These are phyloP conservation scores for Pseudochirops cupreus DNA, from an alignment of 2,797 vertebrate species.

Conservation along the genomic window DNA sequence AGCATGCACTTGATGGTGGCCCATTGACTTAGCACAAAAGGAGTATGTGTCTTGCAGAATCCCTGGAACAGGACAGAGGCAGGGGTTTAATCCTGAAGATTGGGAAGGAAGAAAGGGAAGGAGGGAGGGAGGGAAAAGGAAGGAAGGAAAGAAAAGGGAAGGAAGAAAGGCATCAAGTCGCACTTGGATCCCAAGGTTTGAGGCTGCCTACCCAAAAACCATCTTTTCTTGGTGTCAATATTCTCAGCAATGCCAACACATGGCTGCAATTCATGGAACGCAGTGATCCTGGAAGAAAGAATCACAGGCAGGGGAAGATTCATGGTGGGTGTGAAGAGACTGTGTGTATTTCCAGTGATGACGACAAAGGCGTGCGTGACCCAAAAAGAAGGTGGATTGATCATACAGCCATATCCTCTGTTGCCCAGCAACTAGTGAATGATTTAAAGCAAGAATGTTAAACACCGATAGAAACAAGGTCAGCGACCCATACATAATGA, in stretches of 20 bases:
- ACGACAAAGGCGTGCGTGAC: background rate
- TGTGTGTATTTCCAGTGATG: background rate
- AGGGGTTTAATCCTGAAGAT: no score
- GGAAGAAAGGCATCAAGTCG: background rate
- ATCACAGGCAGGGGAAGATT: background rate
- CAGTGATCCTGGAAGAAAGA: background rate
- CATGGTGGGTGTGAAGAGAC: background rate
- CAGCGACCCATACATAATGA: background rate
- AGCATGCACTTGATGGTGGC: background rate
- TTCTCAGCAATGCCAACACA: background rate
- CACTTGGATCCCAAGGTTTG: background rate
- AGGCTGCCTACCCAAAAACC: background rate
- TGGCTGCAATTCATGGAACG: background rate
- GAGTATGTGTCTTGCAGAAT: background rate
- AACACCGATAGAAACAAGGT: background rate
- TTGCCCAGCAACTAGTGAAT: background rate
- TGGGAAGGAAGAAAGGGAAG: background rate
- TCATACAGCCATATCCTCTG: background rate
- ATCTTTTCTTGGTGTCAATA: background rate
- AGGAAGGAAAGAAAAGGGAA: background rate
- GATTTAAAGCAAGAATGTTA: background rate
- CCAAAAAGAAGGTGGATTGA: background rate
- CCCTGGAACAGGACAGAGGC: background rate
- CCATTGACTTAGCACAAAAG: background rate
- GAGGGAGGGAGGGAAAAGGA: no score